phyloP scores from a whole-genome alignment of 2,113 vertebrate species.

The Saimiri boliviensis region DNA sequence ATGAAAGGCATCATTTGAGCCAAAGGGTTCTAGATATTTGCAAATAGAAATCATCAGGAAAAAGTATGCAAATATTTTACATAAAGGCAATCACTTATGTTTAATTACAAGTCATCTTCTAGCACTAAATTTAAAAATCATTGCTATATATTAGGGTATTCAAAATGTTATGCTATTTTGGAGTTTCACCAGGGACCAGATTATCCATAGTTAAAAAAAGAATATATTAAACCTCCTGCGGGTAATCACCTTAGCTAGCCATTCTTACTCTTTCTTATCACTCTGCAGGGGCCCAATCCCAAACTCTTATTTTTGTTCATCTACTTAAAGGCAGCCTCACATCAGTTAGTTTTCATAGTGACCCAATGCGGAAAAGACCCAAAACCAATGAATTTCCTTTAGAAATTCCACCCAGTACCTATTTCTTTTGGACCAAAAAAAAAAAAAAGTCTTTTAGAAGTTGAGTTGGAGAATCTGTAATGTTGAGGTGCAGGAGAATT shows the following conservation, averaged over 20 bases:
- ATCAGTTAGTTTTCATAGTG: background rate
- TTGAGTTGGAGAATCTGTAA: background rate
- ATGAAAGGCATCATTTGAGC: background rate
- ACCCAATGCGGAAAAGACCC: background rate
- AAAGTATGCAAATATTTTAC: conserved; percentile 10
- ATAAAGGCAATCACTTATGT: background rate
- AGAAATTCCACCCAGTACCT: background rate
- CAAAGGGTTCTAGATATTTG: background rate
- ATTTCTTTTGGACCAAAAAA: background rate
- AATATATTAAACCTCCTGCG: background rate
- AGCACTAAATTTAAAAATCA: background rate
- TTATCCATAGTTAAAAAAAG: background rate
- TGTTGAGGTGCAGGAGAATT: background rate
- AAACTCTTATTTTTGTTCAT: background rate
- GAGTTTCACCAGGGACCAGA: background rate
- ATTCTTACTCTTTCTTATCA: background rate
- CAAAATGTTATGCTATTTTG: background rate
- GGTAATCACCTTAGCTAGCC: background rate
- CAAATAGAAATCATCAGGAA: background rate
- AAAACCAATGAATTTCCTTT: background rate
- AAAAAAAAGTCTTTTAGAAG: background rate
- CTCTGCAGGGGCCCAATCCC: background rate
- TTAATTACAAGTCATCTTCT: background rate
- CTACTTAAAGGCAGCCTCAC: background rate
- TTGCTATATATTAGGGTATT: background rate